Evolutionary conservation across 2,888 invertebrate genomes (phyloP).

Genomic region (Noctua fimbriata): DNA sequence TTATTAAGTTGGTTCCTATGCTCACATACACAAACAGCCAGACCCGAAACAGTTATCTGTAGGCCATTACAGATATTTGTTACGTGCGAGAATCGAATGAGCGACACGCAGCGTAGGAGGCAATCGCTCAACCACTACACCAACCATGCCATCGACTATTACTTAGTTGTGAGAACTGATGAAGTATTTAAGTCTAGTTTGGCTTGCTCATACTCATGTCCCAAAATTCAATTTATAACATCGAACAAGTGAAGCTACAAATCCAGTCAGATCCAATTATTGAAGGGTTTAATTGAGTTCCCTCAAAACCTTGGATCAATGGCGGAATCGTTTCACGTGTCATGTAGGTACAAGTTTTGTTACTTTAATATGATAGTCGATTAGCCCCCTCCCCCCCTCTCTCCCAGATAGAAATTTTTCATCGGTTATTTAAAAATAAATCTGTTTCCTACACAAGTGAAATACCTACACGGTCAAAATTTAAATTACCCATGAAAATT

Average conservation of each 20-base stretch:
- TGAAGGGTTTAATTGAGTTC: conserved; percentile 53
- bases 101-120: not conserved
- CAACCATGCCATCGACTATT: not conserved
- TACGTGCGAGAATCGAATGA: not conserved
- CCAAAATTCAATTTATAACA: conserved; percentile 31
- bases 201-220: conserved; percentile 13
- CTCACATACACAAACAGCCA: not conserved
- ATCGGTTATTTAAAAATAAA: not conserved
- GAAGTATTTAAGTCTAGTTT: conserved; percentile 18
- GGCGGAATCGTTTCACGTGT: conserved; percentile 27
- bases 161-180: conserved; percentile 4
- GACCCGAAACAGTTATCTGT: not conserved
- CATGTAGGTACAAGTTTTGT: not conserved
- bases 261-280: conserved; percentile 34
- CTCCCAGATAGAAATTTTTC: no score
- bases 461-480: not conserved
- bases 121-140: not conserved
- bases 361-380: not conserved
- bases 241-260: conserved; percentile 43
- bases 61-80: no score
- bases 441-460: not conserved
- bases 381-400: no score
- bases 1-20: not conserved
- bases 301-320: conserved; percentile 60
- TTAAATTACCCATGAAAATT: no score